Evolutionary conservation across 2,888 invertebrate species (phyloP).

Genomic region (Pinctada fucata): DNA sequence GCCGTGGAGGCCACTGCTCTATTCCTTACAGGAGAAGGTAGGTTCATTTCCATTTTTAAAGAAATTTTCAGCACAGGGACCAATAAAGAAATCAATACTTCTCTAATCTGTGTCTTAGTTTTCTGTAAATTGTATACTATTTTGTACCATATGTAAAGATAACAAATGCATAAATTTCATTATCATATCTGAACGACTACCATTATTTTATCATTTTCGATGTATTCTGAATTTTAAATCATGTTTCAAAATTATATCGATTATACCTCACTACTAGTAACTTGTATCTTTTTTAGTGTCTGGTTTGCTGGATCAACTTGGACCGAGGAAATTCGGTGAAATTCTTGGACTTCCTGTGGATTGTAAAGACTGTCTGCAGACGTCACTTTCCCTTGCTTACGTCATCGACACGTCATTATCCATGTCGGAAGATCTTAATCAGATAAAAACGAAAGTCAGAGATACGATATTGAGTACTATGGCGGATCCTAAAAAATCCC

Average conservation of each 20-base stretch:
- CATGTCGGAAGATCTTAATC: slow-evolving; percentile 31
- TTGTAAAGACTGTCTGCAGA: slow-evolving; percentile 28
- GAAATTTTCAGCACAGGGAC: not conserved
- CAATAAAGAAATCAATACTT: too few species aligned
- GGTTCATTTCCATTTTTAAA: not conserved
- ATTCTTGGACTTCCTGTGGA: slow-evolving; percentile 23
- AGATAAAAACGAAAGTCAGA: slow-evolving; percentile 28
- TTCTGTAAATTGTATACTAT: too few species aligned
- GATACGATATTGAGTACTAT: slow-evolving; percentile 13
- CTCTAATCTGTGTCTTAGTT: too few species aligned
- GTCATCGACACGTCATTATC: slow-evolving; percentile 42
- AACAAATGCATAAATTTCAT: too few species aligned
- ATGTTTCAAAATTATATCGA: too few species aligned
- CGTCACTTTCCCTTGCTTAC: slow-evolving; percentile 27
- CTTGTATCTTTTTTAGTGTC: slow-evolving; percentile 12
- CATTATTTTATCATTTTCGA: too few species aligned
- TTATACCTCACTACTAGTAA: too few species aligned
- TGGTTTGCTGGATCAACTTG: slow-evolving; percentile 25
- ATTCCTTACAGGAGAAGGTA: slow-evolving; percentile 57
- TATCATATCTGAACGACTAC: too few species aligned
- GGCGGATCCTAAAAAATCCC: slow-evolving; percentile 2
- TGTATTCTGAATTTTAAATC: too few species aligned
- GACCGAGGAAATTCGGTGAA: slow-evolving; percentile 24
- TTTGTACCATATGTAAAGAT: too few species aligned
- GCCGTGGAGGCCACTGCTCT: slow-evolving; percentile 54